Evolutionary conservation across 2,113 vertebrate species (phyloP), one percentile per base, ranked within the genome.

Genomic region (Monopterus albus): DNA sequence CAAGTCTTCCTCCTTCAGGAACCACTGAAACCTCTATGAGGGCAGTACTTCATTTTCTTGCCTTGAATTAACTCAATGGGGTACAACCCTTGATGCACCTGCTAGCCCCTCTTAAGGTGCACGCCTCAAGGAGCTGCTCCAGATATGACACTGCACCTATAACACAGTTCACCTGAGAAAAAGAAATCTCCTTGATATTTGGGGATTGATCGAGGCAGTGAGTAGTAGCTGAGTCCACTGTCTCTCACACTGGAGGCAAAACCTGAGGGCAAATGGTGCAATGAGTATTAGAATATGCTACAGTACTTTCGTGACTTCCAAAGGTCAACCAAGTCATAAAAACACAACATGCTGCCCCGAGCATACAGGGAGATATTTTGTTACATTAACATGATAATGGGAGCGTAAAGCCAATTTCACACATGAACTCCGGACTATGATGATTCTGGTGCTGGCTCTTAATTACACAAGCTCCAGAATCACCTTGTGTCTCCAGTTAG

Each of bases 41-140:
- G 70, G 39, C 49, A 60, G 7, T 35, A 13, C 45, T 52, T 49
- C 49, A 78, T 57, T 73, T 5, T 12, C 60, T 53, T 69, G 12
- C 29, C 43, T 75, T 53, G 40, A 58, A 78, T 52, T 69, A 62
- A 71, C 45, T 64, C 57, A n/a, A 60, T 46, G 11, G 63, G 43
- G 61, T 59, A 69, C 31, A 38, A n/a, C 45, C 59, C 51, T 62
- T 62, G 18, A 56, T 15, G 17, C 28, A 72, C 49, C 50, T 58
- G 53, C 36, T 75, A 84, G 47, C 3, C 11, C 36, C 25, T 64
- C 49, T 72, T 49, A 75, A 42, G 38, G 49, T 67, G 56, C 8
- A 29, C 31, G 69, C 60, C 78, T 77, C 26, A 28, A 82, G 29
- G 38, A 75, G 40, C 65, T 55, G 45, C 31, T 57, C 18, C 10